Evolutionary conservation across 2,888 invertebrate species (phyloP).

Genomic region (Ligdia adustata): DNA sequence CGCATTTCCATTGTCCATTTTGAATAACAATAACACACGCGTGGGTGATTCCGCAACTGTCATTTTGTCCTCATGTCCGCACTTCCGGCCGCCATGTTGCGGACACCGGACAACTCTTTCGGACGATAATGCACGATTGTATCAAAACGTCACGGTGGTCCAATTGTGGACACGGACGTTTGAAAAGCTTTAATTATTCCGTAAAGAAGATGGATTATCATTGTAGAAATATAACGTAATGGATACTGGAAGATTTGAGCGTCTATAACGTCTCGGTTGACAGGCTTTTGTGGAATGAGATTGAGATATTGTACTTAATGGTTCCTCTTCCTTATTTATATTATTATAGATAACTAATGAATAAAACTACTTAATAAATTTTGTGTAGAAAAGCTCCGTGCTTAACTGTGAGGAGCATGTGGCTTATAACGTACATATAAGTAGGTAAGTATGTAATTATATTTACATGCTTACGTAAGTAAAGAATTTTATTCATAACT

Average conservation of each 20-base stretch:
- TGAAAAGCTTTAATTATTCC: slow-evolving; percentile 29
- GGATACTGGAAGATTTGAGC: slow-evolving; percentile 6
- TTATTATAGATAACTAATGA: too few species aligned
- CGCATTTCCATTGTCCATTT: slow-evolving; percentile 35
- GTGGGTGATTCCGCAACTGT: slow-evolving; percentile 44
- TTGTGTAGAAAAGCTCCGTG: too few species aligned
- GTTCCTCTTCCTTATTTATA: too few species aligned
- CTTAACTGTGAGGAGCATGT: too few species aligned
- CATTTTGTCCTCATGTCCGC: slow-evolving; percentile 29
- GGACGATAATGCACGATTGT: slow-evolving; percentile 1
- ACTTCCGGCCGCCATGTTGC: slow-evolving; percentile 43
- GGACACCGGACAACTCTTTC: slow-evolving; percentile 42
- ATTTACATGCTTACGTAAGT: too few species aligned
- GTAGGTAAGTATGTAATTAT: too few species aligned
- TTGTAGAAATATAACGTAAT: slow-evolving; percentile 21
- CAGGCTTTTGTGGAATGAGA: slow-evolving; percentile 12
- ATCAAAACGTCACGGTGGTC: slow-evolving; percentile 47
- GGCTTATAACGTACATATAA: too few species aligned
- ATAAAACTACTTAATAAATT: too few species aligned
- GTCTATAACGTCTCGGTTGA: slow-evolving; percentile 7
- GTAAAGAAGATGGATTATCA: slow-evolving; percentile 31
- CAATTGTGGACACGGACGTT: slow-evolving; percentile 26
- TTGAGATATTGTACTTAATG: too few species aligned
- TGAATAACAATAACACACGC: slow-evolving; percentile 23
- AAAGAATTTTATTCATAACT: too few species aligned